Evolutionary conservation across 1,140 invertebrate genomes (phyloP).

Genomic region (Bombus pyrosoma): DNA sequence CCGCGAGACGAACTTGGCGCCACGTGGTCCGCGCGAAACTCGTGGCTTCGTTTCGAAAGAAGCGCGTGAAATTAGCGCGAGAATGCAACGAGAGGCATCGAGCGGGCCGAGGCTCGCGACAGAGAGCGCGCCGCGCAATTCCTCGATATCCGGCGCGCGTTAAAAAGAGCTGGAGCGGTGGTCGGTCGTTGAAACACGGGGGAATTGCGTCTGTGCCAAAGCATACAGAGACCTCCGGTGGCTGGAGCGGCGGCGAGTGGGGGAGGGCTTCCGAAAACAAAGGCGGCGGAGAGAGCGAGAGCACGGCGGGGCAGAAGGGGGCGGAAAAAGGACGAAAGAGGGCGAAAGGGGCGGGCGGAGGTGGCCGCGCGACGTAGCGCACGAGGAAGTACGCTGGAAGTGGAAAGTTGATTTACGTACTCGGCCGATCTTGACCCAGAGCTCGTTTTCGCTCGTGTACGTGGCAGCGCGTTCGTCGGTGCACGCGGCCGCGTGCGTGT

Average conservation of each 20-base stretch:
- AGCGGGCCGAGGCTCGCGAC: background rate
- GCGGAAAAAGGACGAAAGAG: conserved; percentile 34
- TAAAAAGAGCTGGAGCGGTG: background rate
- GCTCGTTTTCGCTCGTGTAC: conserved; percentile 42
- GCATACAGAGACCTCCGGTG: background rate
- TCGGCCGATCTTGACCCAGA: conserved; percentile 70
- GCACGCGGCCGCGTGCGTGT: background rate
- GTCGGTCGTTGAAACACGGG: background rate
- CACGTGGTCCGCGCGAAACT: no score
- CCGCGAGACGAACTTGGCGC: no score
- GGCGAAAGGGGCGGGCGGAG: background rate
- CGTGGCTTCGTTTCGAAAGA: no score
- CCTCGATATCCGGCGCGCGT: background rate
- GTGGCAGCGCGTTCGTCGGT: background rate
- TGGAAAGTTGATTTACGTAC: conserved; percentile 68
- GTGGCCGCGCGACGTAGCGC: conserved; percentile 22
- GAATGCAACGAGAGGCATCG: background rate
- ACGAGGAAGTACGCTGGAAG: conserved; percentile 45
- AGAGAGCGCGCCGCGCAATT: background rate
- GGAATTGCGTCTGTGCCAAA: background rate
- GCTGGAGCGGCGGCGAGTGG: background rate
- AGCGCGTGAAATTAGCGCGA: background rate
- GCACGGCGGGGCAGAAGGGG: background rate
- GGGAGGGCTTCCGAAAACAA: background rate
- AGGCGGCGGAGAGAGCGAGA: background rate